Conservation (phyloP, 2,113 vertebrate genomes). For the Salvelinus namaycush region DNA sequence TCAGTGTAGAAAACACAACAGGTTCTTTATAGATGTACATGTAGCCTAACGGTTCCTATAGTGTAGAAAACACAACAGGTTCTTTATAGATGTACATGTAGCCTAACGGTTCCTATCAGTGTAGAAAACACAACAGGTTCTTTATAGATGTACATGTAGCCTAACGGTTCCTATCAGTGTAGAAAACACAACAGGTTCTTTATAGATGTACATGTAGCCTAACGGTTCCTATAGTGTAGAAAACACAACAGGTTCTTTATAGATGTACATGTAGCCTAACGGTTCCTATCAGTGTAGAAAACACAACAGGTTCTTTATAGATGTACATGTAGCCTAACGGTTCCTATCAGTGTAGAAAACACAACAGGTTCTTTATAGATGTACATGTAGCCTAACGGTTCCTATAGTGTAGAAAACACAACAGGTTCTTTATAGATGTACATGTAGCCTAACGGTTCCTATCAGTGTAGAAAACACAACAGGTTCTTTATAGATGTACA, state of each 20-base stretch:
- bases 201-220: not conserved
- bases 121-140: not conserved
- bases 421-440: no score
- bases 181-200: not conserved
- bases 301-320: not conserved
- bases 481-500: no score
- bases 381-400: not conserved
- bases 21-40: not conserved
- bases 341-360: not conserved
- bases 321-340: not conserved
- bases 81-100: not conserved
- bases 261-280: not conserved
- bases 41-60: not conserved
- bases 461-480: no score
- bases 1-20: not conserved
- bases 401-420: no score
- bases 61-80: not conserved
- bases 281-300: not conserved
- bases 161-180: not conserved
- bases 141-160: not conserved
- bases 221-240: not conserved
- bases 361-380: not conserved
- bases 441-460: no score
- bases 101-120: not conserved
- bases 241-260: not conserved